Evolutionary conservation across 2,113 vertebrate species (phyloP).

Genomic region (Crotophaga sulcirostris): DNA sequence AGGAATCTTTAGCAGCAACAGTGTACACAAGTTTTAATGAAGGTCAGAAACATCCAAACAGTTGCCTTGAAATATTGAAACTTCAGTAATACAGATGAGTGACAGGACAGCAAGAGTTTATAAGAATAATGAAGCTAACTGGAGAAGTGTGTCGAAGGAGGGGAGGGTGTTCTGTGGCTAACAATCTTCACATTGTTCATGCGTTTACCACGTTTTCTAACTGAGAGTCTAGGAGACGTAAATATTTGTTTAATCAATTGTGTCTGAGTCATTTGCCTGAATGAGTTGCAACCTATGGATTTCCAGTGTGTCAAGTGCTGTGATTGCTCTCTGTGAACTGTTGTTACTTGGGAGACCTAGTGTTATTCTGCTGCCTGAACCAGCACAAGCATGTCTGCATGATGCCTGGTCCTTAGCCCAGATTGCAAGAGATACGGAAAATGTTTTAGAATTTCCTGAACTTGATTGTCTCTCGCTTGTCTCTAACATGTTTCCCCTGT

Average conservation of each 20-base stretch:
- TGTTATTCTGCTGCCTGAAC: neutral
- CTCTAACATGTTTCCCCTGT: constrained; percentile 42
- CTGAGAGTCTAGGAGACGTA: neutral
- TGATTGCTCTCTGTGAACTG: neutral
- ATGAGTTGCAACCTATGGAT: neutral
- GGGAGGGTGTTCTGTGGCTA: neutral
- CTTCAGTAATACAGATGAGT: neutral
- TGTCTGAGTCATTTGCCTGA: neutral
- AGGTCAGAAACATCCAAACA: neutral
- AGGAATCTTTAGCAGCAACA: neutral
- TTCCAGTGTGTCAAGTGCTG: neutral
- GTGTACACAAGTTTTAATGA: neutral
- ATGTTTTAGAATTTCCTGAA: constrained; percentile 23
- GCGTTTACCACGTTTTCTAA: neutral
- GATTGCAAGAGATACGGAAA: neutral
- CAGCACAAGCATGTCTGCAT: neutral
- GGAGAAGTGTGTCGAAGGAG: rapidly evolving
- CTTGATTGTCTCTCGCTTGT: neutral
- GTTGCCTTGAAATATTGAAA: neutral
- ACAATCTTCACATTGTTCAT: neutral
- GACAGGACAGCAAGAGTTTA: neutral
- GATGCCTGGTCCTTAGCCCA: neutral
- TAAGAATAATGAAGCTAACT: neutral
- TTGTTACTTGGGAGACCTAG: neutral
- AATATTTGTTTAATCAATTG: constrained; percentile 17